Percentiles rank a stretch among this genome's conserved stretches.
These are phyloP conservation scores for Nipponia nippon DNA, from an alignment of 2,113 vertebrate genomes.

Conservation along the genomic window DNA sequence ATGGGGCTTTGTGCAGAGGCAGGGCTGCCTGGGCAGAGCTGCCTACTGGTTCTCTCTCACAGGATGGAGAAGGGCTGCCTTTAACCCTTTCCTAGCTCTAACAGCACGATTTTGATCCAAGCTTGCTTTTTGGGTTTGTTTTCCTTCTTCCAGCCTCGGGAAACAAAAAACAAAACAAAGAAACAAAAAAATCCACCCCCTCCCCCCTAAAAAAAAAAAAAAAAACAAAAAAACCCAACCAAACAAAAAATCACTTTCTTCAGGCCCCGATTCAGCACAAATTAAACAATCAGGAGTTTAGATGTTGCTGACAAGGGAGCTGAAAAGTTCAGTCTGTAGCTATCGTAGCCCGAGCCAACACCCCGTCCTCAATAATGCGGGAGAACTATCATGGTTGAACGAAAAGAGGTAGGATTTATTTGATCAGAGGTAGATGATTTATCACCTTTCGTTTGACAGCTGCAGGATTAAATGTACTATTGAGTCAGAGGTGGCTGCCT, in stretches of 20 bases:
- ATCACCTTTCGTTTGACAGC: not conserved
- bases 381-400: not conserved
- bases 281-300: not conserved
- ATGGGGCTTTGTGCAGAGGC: conserved; percentile 37
- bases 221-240: not conserved
- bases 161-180: not conserved
- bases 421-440: conserved; percentile 7
- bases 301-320: not conserved
- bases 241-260: not conserved
- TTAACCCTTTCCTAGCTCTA: conserved; percentile 15
- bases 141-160: not conserved
- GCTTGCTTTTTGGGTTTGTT: not conserved
- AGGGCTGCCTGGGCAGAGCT: not conserved
- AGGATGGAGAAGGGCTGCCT: not conserved
- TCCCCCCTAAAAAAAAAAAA: not conserved
- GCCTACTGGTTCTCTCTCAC: not conserved
- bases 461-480: not conserved
- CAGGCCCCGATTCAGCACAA: not conserved
- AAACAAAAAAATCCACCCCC: too few relatives aligned
- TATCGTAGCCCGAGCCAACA: not conserved
- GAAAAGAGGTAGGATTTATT: not conserved
- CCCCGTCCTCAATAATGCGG: not conserved
- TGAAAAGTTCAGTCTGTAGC: not conserved
- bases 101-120: not conserved
- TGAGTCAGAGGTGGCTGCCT: conserved; percentile 36